Evolutionary conservation across 2,888 invertebrate species (phyloP).

Genomic region (Cosmia pyralina): DNA sequence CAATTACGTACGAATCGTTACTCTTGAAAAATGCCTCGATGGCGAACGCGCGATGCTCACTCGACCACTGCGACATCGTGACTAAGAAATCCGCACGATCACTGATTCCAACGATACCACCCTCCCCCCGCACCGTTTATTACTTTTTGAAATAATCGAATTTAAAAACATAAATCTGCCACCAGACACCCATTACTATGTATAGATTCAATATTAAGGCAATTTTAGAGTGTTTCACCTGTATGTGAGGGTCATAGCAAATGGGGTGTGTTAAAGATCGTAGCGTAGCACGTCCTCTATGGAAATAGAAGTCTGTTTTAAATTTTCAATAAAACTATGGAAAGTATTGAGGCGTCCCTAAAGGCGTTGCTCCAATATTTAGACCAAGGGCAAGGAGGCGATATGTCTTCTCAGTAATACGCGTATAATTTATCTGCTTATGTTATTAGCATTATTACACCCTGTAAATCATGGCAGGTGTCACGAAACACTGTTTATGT

Average conservation of each 20-base stretch:
- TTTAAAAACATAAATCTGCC: too few species aligned
- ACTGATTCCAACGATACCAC: too few species aligned
- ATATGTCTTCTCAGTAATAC: conserved; percentile 24
- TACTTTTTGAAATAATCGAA: too few species aligned
- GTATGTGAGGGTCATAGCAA: not conserved
- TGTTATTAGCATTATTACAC: conserved; percentile 40
- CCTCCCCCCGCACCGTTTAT: too few species aligned
- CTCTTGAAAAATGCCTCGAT: too few species aligned
- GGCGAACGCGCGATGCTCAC: too few species aligned
- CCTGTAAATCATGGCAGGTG: conserved; percentile 45
- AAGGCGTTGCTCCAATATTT: conserved; percentile 7
- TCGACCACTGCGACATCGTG: too few species aligned
- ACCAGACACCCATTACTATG: too few species aligned
- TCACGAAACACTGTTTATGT: conserved; percentile 29
- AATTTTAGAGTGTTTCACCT: not conserved
- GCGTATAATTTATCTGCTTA: conserved; percentile 39
- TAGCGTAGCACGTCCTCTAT: not conserved
- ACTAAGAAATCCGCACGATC: too few species aligned
- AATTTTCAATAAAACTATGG: not conserved
- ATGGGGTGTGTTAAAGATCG: not conserved
- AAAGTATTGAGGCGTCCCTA: not conserved
- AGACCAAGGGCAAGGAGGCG: conserved; percentile 20
- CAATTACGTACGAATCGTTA: too few species aligned
- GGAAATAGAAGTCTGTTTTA: too few species aligned
- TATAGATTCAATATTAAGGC: not conserved